phyloP scores from a whole-genome alignment of 2,888 invertebrate genomes.

The Cataglyphis cursor region DNA sequence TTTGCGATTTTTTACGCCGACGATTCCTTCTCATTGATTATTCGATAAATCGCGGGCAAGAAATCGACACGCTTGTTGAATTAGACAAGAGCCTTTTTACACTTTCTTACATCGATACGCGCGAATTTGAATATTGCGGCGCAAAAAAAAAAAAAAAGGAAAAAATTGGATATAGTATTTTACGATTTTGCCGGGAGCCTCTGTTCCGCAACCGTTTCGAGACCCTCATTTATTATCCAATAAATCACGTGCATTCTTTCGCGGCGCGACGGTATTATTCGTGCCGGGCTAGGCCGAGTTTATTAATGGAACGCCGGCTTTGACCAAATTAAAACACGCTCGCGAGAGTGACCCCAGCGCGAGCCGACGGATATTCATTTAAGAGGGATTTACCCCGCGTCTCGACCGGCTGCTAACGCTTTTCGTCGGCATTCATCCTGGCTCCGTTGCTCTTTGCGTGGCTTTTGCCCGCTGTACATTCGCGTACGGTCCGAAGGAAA shows the following conservation, averaged over 20 bases:
- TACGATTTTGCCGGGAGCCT: slow-evolving; percentile 1
- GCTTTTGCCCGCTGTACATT: slow-evolving; percentile 32
- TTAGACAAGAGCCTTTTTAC: slow-evolving; percentile 12
- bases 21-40: slow-evolving; percentile 1
- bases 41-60: slow-evolving; percentile 19
- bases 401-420: slow-evolving; percentile 40
- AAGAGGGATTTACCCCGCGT: slow-evolving; percentile 66
- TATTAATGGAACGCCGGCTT: slow-evolving; percentile 62
- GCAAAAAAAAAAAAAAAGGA: neutral
- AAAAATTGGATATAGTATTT: neutral
- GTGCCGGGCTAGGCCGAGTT: slow-evolving; percentile 48
- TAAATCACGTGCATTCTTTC: slow-evolving; percentile 55
- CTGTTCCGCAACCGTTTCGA: neutral
- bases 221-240: slow-evolving; percentile 43
- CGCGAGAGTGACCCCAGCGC: slow-evolving; percentile 45
- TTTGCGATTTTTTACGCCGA: neutral
- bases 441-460: slow-evolving; percentile 25
- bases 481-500: slow-evolving; percentile 36
- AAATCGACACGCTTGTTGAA: slow-evolving; percentile 18
- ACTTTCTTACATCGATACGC: neutral
- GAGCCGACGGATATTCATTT: slow-evolving; percentile 76
- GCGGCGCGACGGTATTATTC: slow-evolving; percentile 50
- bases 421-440: slow-evolving; percentile 35
- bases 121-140: slow-evolving; percentile 20
- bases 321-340: slow-evolving; percentile 72